Evolutionary conservation across 1,140 invertebrate species (phyloP).

Genomic region (Drosophila bocqueti): DNA sequence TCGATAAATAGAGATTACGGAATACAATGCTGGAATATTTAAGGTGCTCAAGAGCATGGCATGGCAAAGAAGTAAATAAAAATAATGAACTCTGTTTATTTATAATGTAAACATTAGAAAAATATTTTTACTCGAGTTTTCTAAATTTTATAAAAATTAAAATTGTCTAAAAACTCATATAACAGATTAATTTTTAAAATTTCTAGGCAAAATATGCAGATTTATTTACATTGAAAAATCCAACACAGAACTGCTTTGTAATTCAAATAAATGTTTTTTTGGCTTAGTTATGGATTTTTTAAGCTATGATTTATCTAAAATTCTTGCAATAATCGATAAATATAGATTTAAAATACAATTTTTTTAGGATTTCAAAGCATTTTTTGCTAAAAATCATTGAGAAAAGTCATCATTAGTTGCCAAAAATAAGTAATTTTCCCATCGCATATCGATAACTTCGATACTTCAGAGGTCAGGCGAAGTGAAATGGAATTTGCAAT

Average conservation of each 20-base stretch:
- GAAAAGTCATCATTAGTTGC: background rate
- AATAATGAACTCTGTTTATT: too few relatives aligned
- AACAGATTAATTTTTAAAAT: too few relatives aligned
- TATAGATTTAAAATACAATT: background rate
- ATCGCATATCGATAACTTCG: background rate
- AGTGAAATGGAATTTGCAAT: conserved; percentile 24
- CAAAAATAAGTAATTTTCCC: background rate
- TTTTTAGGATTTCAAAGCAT: background rate
- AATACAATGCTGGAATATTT: too few relatives aligned
- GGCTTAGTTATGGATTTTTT: background rate
- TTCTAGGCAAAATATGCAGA: too few relatives aligned
- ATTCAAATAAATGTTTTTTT: background rate
- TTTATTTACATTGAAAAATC: too few relatives aligned
- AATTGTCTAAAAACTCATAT: too few relatives aligned
- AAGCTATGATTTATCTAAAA: background rate
- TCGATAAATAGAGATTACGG: background rate
- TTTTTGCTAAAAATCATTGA: background rate
- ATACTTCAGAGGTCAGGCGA: background rate
- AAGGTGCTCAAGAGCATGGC: too few relatives aligned
- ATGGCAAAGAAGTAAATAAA: too few relatives aligned
- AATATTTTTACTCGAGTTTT: too few relatives aligned
- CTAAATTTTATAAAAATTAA: too few relatives aligned
- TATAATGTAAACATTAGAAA: too few relatives aligned
- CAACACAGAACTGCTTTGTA: too few relatives aligned
- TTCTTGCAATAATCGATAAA: background rate